Base-by-base conservation (phyloP, 2,797 vertebrate species). In the Pipistrellus pipistrellus region DNA sequence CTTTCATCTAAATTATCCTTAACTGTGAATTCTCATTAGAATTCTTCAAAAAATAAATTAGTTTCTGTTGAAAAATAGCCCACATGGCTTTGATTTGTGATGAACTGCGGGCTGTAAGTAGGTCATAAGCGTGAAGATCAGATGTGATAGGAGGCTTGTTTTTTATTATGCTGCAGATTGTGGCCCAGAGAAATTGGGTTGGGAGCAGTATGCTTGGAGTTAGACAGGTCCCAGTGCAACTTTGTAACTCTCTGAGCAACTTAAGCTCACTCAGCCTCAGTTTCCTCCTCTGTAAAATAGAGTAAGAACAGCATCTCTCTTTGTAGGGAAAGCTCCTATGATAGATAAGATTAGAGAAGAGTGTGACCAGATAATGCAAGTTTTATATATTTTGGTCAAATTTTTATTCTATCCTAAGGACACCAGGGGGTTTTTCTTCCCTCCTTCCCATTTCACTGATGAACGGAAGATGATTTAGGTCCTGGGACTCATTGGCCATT, bases 1-100 rank as follows among this genome's bases (percentile, higher is more conserved):
- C 87, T 95, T 97, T 95, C 92, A 96, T 96, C 92, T 46, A 86
- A 68, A 72, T 95, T 78, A 85, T 93, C 78, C 88, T 27, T 91
- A 78, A 87, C 81, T 81, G 85, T 72, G 91, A 83, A 91, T 81
- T 92, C 84, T 92, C 62, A 91, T 97, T 95, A 93, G 93, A 69
- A 91, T 93, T 95, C 81, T 91, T 94, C 90, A 93, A 59, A 90
- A 95, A 90, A 85, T 68, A 89, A 94, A 94, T 96, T 96, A 94
- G 91, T 91, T 90, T 90, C 75, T 18, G 46, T 90, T 96, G 85
- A 82, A 95, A 95, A 94, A 94, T 20, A 96, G 91, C 71, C 64
- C 48, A 2, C 0, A 6, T 41, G 35, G 66, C 78, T 92, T 87
- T 86, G 78, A 87, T 88, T 78, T 91, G 92, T 48, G 85, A 53